Conservation (phyloP, 2,888 invertebrate genomes). For the Emmelina monodactyla region DNA sequence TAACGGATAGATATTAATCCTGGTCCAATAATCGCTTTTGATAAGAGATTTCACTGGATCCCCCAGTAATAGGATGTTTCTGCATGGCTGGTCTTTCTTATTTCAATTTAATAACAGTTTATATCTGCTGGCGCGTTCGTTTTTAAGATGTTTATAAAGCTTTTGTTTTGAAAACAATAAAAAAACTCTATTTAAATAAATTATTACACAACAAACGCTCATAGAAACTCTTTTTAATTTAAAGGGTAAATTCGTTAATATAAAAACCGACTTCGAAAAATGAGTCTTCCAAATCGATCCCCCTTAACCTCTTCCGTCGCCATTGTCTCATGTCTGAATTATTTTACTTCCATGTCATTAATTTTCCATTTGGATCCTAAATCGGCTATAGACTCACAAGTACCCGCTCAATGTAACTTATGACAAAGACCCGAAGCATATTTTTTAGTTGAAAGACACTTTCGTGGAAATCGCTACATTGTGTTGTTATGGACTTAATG, state of each 20-base stretch:
- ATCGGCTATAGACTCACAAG: constrained; percentile 48
- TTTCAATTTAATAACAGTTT: constrained; percentile 54
- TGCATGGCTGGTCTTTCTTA: constrained; percentile 40
- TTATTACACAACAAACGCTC: too few species aligned
- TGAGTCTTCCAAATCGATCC: too few species aligned
- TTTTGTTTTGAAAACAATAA: not conserved
- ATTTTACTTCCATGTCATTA: constrained; percentile 54
- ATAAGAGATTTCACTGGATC: constrained; percentile 58
- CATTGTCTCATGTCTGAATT: constrained; percentile 42
- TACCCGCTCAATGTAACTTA: too few species aligned
- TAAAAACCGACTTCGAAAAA: too few species aligned
- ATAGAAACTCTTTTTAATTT: too few species aligned
- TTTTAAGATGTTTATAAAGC: not conserved
- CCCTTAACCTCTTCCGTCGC: too few species aligned
- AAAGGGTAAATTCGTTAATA: too few species aligned
- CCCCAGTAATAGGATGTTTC: constrained; percentile 54
- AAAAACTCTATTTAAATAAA: too few species aligned
- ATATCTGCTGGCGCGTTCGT: not conserved
- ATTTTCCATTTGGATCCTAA: constrained; percentile 49
- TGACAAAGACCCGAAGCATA: too few species aligned
- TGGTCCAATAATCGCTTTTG: constrained; percentile 35
- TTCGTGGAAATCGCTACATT: too few species aligned
- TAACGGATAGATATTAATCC: constrained; percentile 21
- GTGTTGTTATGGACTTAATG: too few species aligned
- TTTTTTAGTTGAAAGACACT: too few species aligned